Evolutionary conservation across 2,113 vertebrate species (phyloP), one percentile per base, ranked within the genome.

Genomic region (Odocoileus virginianus): DNA sequence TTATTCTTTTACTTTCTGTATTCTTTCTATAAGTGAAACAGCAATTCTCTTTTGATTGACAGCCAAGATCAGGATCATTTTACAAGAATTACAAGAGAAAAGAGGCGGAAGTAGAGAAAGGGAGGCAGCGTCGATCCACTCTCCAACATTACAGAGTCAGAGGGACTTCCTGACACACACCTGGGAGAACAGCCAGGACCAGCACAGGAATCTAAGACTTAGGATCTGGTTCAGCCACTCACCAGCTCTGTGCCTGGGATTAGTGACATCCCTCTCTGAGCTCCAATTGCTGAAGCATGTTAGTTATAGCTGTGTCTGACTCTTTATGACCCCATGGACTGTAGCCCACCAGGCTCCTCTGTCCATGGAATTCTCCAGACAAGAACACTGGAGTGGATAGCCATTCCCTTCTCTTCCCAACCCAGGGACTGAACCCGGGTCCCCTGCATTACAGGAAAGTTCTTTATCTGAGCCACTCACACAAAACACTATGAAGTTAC

Each of bases 11-110:
- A 58, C 23, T 78, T 87, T 90, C 88, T 0, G 2, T 36, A 54
- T 55, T 50, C 82, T 97, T 90, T 97, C 64, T 86, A 52, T 82
- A 74, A 91, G 64, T 64, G n/a, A 88, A 94, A 64, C 28, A 89
- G 55, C 61, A 67, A 47, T 96, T 97, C 16, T n/a, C 47, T 64
- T 87, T 87, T 81, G 92, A 87, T 61, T 83, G 83, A 50, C 71
- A 89, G 93, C 61, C 78, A 95, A 89, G 25, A 55, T 36, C 11
- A 17, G 55, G 45, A 23, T 88, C 52, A 85, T 81, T 95, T 93
- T 82, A 95, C 88, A 95, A 89, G 3, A 7, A 95, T 52, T 52
- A 82, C n/a, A 83, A 90, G 89, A 64, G 71, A 90, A 85, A 87
- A 86, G 74, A 93, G 28, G 76, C 33, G 14, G n/a, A 85, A 74